These are phyloP conservation scores for Drosophila rhopaloa DNA, from an alignment of 1,140 invertebrate genomes.

Conservation along the genomic window DNA sequence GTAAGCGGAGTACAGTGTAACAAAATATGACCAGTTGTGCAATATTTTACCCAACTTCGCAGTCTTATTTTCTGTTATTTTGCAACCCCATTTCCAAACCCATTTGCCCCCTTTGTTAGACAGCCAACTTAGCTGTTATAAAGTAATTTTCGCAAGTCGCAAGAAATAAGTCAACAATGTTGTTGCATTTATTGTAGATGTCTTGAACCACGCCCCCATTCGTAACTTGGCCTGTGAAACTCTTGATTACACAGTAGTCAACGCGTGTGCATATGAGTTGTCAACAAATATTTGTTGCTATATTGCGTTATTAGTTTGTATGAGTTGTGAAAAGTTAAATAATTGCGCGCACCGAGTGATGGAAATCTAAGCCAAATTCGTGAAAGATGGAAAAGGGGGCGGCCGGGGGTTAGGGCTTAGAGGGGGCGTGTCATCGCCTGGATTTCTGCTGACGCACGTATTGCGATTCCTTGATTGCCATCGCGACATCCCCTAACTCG, in stretches of 20 bases:
- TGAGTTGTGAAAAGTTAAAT: constrained; percentile 80
- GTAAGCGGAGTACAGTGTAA: constrained; percentile 51
- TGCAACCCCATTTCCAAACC: neutral
- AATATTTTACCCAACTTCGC: neutral
- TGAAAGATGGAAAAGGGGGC: constrained; percentile 2
- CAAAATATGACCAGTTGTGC: constrained; percentile 41
- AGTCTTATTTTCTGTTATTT: constrained; percentile 9
- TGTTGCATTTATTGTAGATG: constrained; percentile 11
- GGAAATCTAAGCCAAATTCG: constrained; percentile 6
- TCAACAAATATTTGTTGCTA: constrained; percentile 73
- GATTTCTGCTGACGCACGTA: constrained; percentile 68
- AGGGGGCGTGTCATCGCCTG: constrained; percentile 6
- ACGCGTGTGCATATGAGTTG: constrained; percentile 40
- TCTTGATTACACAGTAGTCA: constrained; percentile 36
- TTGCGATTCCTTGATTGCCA: constrained; percentile 58
- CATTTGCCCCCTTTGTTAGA: constrained; percentile 9
- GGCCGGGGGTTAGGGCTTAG: no score
- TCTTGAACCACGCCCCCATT: neutral
- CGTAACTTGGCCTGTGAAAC: no score
- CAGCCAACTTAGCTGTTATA: constrained; percentile 51
- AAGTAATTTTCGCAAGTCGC: constrained; percentile 71
- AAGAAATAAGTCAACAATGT: constrained; percentile 68
- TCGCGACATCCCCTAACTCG: neutral
- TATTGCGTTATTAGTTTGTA: constrained; percentile 78
- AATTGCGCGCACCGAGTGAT: constrained; percentile 48